Percentiles rank a stretch among this genome's conserved stretches.
These are phyloP conservation scores for Anoplolepis gracilipes DNA, from an alignment of 1,140 invertebrate species.

Conservation along the genomic window DNA sequence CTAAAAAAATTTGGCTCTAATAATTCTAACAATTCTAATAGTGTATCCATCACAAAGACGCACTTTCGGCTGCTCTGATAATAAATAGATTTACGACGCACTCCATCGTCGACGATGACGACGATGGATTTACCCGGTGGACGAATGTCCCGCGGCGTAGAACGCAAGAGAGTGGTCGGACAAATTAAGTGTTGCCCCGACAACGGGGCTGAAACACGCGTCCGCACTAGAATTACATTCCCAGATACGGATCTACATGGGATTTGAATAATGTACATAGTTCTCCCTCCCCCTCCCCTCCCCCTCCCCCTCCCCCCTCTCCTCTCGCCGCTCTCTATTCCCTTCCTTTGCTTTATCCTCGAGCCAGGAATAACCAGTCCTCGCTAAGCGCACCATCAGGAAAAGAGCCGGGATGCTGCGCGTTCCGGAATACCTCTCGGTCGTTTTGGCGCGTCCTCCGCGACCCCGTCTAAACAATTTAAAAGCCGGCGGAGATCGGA, in stretches of 20 bases:
- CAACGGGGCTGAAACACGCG: constrained; percentile 75
- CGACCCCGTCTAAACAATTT: constrained; percentile 56
- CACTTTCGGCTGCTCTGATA: constrained; percentile 33
- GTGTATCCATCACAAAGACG: constrained; percentile 57
- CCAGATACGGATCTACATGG: constrained; percentile 78
- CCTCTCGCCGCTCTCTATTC: constrained; percentile 1
- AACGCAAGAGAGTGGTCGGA: constrained; percentile 53
- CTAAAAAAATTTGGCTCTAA: not conserved
- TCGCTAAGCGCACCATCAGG: constrained; percentile 34
- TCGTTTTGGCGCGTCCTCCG: constrained; percentile 46
- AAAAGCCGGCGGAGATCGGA: constrained; percentile 43
- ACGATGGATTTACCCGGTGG: not conserved
- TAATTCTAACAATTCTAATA: too few relatives aligned
- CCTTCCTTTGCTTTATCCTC: constrained; percentile 40
- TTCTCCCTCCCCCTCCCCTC: too few relatives aligned
- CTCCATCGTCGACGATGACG: constrained; percentile 18
- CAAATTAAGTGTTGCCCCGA: constrained; percentile 79
- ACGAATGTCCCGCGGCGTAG: constrained; percentile 56
- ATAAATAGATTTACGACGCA: constrained; percentile 16
- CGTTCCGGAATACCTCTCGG: constrained; percentile 38
- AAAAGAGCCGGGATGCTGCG: constrained; percentile 39
- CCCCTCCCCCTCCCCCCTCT: constrained; percentile 14
- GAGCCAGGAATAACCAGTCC: constrained; percentile 47
- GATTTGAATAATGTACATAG: constrained; percentile 78
- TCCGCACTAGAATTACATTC: constrained; percentile 79